Base-by-base conservation (phyloP, 2,113 vertebrate genomes). In the Oceanodroma tethys region DNA sequence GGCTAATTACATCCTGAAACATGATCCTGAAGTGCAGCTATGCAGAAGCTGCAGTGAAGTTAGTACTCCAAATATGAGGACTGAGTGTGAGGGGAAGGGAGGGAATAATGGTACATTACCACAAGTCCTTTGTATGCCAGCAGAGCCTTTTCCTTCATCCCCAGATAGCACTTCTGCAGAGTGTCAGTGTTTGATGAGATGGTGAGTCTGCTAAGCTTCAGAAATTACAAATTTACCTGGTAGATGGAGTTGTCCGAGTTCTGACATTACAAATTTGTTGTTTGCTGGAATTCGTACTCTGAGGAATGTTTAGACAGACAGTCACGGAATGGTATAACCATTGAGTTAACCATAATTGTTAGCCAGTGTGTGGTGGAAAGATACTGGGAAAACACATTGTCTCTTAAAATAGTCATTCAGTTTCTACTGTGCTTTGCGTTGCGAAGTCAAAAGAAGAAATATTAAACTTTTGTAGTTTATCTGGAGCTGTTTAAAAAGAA, bases 331-430 rank as follows among this genome's bases (percentile, higher is more conserved):
- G 84, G 78, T 91, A 48, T 86, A 92, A 93, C 88, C 95, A 79
- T 93, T 97, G 95, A 96, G 66, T 85, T 95, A 92, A 97, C 94
- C 93, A 90, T 98, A 98, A 98, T 98, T 98, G 98, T 96, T 95
- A 96, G 95, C 83, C 30, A 18, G 67, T 55, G 19, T 81, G 91
- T 91, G 79, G 78, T 60, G 40, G 66, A 84, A 68, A 93, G 86
- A 96, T 66, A 45, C 76, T 89, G 86, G 74, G 38, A 84, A 81
- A 86, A 82, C 75, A 56, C 40, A 73, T 70, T 94, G 75, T 93
- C 78, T 81, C 93, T 83, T 88, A 86, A 96, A 96, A 88, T 81
- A 89, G 78, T 59, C 22, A 36, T 70, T 56, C 13, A 4, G 7
- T 18, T 76, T 89, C 55, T 81, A 2, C 56, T 81, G 62, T 73